These are phyloP conservation scores for Aphidius gifuensis DNA, from an alignment of 1,140 invertebrate genomes.

Conservation along the genomic window DNA sequence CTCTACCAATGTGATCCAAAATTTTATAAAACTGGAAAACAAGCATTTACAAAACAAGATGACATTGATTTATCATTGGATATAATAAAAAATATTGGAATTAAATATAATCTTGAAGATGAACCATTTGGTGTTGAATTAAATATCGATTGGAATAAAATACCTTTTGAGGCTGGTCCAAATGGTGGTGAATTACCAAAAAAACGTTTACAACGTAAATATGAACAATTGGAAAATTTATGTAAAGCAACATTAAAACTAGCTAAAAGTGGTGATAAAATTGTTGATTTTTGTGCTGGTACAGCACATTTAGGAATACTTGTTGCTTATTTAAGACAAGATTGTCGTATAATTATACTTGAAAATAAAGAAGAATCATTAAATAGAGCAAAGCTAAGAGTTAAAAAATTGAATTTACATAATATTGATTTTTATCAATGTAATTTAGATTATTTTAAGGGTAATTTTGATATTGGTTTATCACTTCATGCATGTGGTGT, in stretches of 20 bases:
- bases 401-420: slow-evolving; percentile 64
- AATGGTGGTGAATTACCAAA: slow-evolving; percentile 74
- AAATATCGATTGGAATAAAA: slow-evolving; percentile 60
- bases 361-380: slow-evolving; percentile 93
- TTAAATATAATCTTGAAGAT: slow-evolving; percentile 44
- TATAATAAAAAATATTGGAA: slow-evolving; percentile 45
- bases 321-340: slow-evolving; percentile 75
- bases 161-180: slow-evolving; percentile 74
- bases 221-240: slow-evolving; percentile 86
- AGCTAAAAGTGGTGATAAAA: slow-evolving; percentile 57
- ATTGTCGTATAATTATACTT: slow-evolving; percentile 74
- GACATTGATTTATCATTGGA: slow-evolving; percentile 68
- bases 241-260: slow-evolving; percentile 73
- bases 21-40: slow-evolving; percentile 69
- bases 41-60: slow-evolving; percentile 71
- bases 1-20: slow-evolving; percentile 78
- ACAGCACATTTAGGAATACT: slow-evolving; percentile 89
- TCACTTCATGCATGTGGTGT: slow-evolving; percentile 92
- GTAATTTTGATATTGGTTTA: slow-evolving; percentile 74
- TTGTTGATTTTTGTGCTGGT: slow-evolving; percentile 94
- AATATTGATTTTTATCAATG: slow-evolving; percentile 84
- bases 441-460: slow-evolving; percentile 81
- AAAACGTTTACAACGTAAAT: slow-evolving; percentile 73
- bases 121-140: slow-evolving; percentile 51
- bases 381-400: slow-evolving; percentile 68